These are phyloP conservation scores for Syngnathus acus DNA, from an alignment of 2,797 vertebrate genomes.

Conservation along the genomic window DNA sequence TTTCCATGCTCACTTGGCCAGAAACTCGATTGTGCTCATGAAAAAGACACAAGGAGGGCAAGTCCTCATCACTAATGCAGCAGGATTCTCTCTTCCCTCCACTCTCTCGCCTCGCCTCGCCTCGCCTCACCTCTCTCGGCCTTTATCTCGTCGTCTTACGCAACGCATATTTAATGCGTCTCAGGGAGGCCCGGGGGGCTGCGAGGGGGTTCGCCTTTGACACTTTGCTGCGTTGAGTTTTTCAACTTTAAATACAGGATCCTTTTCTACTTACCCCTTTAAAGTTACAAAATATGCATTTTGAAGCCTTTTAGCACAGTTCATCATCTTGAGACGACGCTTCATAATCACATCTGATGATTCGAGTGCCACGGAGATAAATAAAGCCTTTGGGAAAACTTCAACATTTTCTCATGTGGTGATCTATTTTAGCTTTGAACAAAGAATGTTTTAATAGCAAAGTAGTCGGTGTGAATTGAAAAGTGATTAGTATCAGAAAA, in stretches of 20 bases:
- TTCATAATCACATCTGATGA: neutral
- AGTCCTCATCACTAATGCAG: conserved; percentile 53
- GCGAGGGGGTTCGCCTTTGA: neutral
- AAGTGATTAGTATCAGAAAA: no score
- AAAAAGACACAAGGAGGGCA: conserved; percentile 47
- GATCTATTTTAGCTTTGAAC: no score
- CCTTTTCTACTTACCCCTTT: neutral
- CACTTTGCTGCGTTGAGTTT: neutral
- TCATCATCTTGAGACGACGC: neutral
- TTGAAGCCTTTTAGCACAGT: neutral
- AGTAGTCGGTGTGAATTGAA: no score
- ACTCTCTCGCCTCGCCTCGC: conserved; percentile 14
- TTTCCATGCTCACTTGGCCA: conserved; percentile 14
- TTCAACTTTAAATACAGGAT: neutral
- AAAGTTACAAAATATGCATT: neutral
- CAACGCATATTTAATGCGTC: conserved; percentile 17
- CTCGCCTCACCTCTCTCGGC: conserved; percentile 8
- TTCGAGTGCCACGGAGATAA: neutral
- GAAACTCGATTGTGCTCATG: conserved; percentile 48
- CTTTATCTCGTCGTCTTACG: conserved; percentile 21
- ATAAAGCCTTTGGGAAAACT: no score
- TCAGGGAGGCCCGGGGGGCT: neutral
- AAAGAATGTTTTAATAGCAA: no score
- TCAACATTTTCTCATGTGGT: no score
- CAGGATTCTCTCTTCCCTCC: conserved; percentile 39